Evolutionary conservation across 1,140 invertebrate genomes (phyloP).

Genomic region (Formica exsecta): DNA sequence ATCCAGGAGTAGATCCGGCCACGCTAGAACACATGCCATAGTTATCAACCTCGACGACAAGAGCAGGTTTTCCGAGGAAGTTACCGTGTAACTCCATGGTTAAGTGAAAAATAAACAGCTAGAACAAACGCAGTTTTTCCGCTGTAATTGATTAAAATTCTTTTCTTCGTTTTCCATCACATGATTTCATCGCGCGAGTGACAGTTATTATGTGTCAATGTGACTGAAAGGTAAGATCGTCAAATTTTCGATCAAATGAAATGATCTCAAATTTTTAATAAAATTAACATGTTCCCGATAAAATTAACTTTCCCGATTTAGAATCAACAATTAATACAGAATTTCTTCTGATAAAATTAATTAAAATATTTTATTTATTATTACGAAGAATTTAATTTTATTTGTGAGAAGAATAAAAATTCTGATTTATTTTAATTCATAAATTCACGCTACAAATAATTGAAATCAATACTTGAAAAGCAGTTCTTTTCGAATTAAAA

Average conservation of each 20-base stretch:
- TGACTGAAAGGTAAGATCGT: background rate
- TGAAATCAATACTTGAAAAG: background rate
- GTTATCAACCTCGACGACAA: constrained; percentile 93
- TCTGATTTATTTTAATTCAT: constrained; percentile 17
- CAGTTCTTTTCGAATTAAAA: background rate
- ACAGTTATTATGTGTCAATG: background rate
- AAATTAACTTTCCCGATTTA: background rate
- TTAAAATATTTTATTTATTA: background rate
- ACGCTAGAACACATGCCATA: constrained; percentile 90
- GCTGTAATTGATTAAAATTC: background rate
- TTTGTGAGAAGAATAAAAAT: background rate
- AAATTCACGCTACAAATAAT: constrained; percentile 22
- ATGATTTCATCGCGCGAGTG: background rate
- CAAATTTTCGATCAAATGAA: background rate
- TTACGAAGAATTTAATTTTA: constrained; percentile 3
- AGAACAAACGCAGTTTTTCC: constrained; percentile 2
- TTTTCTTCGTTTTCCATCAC: background rate
- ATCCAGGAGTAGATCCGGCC: constrained; percentile 88
- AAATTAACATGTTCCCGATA: background rate
- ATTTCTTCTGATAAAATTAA: constrained; percentile 15
- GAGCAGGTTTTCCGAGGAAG: constrained; percentile 92
- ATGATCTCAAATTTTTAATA: background rate
- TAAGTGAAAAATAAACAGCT: constrained; percentile 30
- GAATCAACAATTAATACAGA: background rate
- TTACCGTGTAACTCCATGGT: constrained; percentile 89